These are phyloP conservation scores for Hypanus sabinus DNA, from an alignment of 2,113 vertebrate genomes.

Conservation along the genomic window DNA sequence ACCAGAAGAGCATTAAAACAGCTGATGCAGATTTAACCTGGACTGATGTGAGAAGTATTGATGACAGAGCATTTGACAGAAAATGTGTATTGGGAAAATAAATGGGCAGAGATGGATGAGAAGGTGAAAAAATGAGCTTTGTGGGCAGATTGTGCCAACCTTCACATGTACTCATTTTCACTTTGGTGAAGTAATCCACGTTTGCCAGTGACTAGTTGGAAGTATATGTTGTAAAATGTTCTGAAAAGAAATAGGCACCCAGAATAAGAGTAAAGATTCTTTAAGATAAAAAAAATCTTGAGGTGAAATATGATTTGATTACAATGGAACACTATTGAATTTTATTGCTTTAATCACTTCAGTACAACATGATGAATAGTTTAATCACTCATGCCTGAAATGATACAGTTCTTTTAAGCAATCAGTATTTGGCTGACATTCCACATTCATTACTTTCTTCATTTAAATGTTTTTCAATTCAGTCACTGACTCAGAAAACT, in stretches of 20 bases:
- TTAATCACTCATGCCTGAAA: background rate
- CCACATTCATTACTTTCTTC: background rate
- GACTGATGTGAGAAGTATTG: background rate
- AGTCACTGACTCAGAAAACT: background rate
- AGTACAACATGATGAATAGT: conserved; percentile 13
- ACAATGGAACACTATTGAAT: background rate
- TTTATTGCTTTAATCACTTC: background rate
- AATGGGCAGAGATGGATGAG: background rate
- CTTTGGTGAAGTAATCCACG: background rate
- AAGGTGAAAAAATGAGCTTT: background rate
- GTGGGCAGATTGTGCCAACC: background rate
- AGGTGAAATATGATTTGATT: background rate
- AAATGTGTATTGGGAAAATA: background rate
- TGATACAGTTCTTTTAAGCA: background rate
- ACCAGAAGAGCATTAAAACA: background rate
- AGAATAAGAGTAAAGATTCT: background rate
- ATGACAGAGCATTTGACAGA: background rate
- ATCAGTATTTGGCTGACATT: background rate
- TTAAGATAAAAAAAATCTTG: background rate
- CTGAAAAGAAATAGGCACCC: background rate
- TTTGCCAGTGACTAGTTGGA: background rate
- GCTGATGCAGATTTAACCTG: background rate
- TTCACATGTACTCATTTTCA: background rate
- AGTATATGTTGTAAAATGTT: background rate
- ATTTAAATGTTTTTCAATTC: conserved; percentile 12